Conservation (phyloP, 2,797 vertebrate species). For the Melopsittacus undulatus region DNA sequence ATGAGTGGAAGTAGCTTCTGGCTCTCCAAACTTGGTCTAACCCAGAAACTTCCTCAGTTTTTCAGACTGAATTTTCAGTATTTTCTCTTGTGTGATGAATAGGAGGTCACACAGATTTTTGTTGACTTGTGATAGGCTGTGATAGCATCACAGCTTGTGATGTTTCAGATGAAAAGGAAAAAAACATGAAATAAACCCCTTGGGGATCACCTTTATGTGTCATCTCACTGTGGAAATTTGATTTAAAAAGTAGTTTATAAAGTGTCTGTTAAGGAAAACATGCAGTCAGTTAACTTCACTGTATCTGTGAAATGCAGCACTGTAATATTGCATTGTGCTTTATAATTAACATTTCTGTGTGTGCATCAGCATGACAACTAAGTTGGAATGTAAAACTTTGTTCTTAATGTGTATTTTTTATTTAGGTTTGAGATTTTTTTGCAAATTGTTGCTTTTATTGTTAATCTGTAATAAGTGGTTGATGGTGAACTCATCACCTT, state of each 20-base stretch:
- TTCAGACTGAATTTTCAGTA: neutral
- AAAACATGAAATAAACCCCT: neutral
- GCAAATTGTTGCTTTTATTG: neutral
- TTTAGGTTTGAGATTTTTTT: neutral
- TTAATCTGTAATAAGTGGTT: neutral
- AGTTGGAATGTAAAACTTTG: neutral
- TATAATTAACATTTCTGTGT: neutral
- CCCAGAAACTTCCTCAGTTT: neutral
- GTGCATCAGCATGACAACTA: neutral
- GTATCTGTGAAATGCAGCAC: neutral
- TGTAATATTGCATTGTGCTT: neutral
- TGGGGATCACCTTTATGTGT: neutral
- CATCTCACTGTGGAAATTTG: neutral
- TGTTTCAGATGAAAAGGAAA: neutral
- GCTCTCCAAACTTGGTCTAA: neutral
- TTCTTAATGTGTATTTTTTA: neutral
- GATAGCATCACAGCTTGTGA: neutral
- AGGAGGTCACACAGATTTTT: neutral
- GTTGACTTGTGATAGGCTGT: neutral
- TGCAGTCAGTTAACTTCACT: neutral
- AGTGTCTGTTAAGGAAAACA: neutral
- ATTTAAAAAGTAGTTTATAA: neutral
- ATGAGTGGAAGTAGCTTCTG: neutral
- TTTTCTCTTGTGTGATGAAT: neutral
- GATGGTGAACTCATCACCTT: neutral